Evolutionary conservation across 2,113 vertebrate genomes (phyloP), one percentile per base, ranked within the genome.

Genomic region (Actenoides lindsayi): DNA sequence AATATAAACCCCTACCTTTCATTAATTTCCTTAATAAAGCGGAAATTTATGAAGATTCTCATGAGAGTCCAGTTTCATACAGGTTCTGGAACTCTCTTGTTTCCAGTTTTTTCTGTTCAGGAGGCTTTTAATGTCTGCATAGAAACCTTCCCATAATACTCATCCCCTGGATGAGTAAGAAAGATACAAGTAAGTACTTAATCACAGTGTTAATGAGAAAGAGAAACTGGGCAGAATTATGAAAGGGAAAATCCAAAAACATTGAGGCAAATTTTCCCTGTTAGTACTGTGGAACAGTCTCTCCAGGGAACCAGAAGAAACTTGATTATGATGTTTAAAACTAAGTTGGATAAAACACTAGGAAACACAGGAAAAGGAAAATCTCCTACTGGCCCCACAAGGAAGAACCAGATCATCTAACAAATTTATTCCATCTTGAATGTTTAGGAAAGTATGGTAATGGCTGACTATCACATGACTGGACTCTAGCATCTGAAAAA

Each of bases 361-460:
- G 89, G 83, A 95, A 96, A 96, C 44, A 94, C 50, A 82, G 56
- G 83, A 62, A n/a, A 65, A 93, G 86, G 85, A 92, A 96, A 94
- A 93, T 69, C 33, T 71, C 18, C 67, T 74, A 31, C 56, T 71
- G 19, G 54, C 7, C 6, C 16, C 46, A 56, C 19, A 92, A 77
- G 75, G 82, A 95, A 90, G 83, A 93, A 86, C 11, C 14, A 59
- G 56, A 78, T 94, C 76, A 84, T 92, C 76, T 84, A 90, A 90
- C 46, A 16, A 46, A 20, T 82, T 92, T 93, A 85, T 95, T 97
- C 85, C 74, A 51, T 70, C 46, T 70, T 83, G 67, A 87, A 90
- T 39, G 10, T 59, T 65, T 67, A 77, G 50, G 74, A 93, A 93
- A 57, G 35, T 75, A 46, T 41, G n/a, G 42, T 57, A 69, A 63